Evolutionary conservation across 2,888 invertebrate species (phyloP).

Genomic region (Mantis religiosa): DNA sequence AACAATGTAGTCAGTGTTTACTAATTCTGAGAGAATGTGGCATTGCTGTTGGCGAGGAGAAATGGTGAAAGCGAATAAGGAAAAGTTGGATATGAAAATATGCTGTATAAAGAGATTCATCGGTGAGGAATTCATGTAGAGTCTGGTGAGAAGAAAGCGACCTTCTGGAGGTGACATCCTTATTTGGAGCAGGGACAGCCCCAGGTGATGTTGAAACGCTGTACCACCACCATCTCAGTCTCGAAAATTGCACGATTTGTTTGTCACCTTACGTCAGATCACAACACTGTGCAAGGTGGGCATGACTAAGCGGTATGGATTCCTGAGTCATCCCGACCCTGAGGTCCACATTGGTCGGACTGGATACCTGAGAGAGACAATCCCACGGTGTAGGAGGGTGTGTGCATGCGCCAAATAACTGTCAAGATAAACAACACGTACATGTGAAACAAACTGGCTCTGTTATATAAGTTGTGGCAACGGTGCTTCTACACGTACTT

Average conservation of each 20-base stretch:
- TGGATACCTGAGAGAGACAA: background rate
- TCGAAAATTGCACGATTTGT: background rate
- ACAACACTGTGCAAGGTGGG: background rate
- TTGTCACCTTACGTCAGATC: background rate
- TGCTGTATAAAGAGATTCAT: no score
- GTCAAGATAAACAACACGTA: background rate
- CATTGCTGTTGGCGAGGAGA: no score
- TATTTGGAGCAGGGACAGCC: background rate
- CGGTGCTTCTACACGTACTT: no score
- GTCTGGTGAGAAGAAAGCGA: no score
- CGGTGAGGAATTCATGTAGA: no score
- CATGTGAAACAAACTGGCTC: background rate
- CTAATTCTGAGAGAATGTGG: no score
- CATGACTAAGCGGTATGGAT: background rate
- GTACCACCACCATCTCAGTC: background rate
- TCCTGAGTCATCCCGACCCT: background rate
- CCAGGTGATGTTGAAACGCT: background rate
- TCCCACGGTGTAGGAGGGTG: background rate
- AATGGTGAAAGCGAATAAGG: no score
- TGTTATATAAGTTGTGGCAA: no score
- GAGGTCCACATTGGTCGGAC: no score
- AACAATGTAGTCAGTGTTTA: no score
- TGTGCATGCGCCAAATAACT: background rate
- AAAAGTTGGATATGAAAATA: no score
- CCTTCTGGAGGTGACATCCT: background rate